phyloP scores from a whole-genome alignment of 2,797 vertebrate genomes.

The Mus caroli region DNA sequence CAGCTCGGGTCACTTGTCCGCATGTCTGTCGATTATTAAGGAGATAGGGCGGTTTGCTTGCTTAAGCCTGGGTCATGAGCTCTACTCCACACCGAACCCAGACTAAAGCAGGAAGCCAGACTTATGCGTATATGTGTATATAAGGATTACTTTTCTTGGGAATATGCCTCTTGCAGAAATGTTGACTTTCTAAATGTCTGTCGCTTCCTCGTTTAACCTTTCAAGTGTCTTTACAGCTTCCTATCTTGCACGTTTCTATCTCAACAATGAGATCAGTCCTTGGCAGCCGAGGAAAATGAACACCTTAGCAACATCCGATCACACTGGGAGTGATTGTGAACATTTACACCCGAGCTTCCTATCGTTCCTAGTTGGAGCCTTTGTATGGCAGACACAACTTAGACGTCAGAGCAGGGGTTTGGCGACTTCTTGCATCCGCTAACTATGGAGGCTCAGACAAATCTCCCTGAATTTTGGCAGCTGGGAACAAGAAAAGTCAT shows the following conservation, averaged over 20 bases:
- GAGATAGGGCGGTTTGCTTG: neutral
- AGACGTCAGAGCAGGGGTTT: neutral
- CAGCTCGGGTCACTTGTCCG: neutral
- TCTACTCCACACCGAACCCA: accelerated
- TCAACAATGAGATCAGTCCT: slow-evolving; percentile 20
- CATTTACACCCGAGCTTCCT: neutral
- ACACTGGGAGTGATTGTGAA: neutral
- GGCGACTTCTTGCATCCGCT: neutral
- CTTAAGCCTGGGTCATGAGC: neutral
- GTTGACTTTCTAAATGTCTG: neutral
- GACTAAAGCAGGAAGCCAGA: neutral
- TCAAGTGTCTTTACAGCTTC: neutral
- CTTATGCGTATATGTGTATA: neutral
- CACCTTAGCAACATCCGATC: neutral
- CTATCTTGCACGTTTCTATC: neutral
- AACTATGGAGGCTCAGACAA: neutral
- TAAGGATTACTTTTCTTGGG: neutral
- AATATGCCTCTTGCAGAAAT: neutral
- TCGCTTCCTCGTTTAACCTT: slow-evolving; percentile 26
- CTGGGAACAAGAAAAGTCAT: neutral
- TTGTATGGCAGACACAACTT: neutral
- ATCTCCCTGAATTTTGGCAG: neutral
- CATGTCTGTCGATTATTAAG: neutral
- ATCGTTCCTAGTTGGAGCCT: neutral
- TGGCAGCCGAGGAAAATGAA: neutral